These are phyloP conservation scores for Agrochola litura DNA, from an alignment of 2,888 invertebrate genomes.

Conservation along the genomic window DNA sequence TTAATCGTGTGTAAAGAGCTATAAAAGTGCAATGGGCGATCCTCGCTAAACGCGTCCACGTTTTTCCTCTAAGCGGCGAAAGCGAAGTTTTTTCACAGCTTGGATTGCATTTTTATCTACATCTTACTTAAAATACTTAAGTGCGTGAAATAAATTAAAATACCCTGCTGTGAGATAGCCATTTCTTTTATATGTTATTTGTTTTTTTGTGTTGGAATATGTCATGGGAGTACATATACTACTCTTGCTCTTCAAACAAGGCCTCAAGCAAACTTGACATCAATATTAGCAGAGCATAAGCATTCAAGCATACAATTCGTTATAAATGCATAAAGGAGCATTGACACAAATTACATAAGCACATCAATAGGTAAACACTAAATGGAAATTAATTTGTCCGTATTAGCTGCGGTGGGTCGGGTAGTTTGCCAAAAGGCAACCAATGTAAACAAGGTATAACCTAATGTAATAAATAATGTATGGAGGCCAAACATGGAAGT, in stretches of 20 bases:
- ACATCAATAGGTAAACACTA: conserved; percentile 73
- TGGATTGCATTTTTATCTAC: conserved; percentile 54
- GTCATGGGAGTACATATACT: neutral
- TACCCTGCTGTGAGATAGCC: no score
- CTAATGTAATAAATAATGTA: conserved; percentile 89
- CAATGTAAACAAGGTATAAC: conserved; percentile 84
- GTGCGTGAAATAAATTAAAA: conserved; percentile 21
- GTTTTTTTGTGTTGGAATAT: neutral
- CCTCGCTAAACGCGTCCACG: conserved; percentile 66
- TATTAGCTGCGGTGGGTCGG: conserved; percentile 75
- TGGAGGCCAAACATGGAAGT: conserved; percentile 86
- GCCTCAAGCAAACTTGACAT: conserved; percentile 21
- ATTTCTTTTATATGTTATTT: neutral
- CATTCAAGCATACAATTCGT: conserved; percentile 59
- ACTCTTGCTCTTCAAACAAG: neutral
- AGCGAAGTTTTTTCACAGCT: conserved; percentile 65
- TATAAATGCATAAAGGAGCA: conserved; percentile 66
- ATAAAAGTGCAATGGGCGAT: conserved; percentile 68
- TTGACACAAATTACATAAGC: conserved; percentile 67
- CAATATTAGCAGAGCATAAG: conserved; percentile 39
- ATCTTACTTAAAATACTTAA: conserved; percentile 22
- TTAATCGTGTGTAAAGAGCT: conserved; percentile 71
- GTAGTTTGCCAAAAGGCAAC: conserved; percentile 82
- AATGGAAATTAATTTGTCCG: conserved; percentile 79
- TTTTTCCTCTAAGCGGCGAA: conserved; percentile 64